Conservation (phyloP, 1,140 invertebrate genomes). For the Zaprionus tsacasi region DNA sequence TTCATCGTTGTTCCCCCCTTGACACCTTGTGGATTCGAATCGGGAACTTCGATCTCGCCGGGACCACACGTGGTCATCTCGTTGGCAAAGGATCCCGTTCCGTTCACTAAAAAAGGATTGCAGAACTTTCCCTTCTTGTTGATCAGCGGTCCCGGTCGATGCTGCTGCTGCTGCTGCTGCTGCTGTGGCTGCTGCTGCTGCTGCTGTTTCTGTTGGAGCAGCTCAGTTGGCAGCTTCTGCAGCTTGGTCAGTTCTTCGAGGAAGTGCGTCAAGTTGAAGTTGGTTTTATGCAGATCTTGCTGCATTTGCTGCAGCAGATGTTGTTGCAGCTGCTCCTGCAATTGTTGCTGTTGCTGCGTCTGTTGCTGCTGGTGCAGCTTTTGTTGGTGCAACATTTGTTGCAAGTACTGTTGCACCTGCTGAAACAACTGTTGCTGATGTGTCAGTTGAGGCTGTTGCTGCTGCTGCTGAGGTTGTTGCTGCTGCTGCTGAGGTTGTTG, state of each 20-base stretch:
- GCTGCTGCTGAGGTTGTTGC: constrained; percentile 1
- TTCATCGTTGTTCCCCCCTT: constrained; percentile 35
- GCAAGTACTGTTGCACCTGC: background rate
- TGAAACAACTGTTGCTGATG: background rate
- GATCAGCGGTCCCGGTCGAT: constrained; percentile 34
- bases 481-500: background rate
- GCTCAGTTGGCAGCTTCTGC: constrained; percentile 29
- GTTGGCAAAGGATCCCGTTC: background rate
- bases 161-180: constrained; percentile 11
- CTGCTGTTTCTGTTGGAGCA: background rate
- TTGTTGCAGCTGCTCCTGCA: background rate
- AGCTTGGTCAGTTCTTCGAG: constrained; percentile 52
- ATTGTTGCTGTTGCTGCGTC: background rate
- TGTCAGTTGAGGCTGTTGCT: background rate
- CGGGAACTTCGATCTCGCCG: too few relatives aligned
- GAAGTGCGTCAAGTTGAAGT: constrained; percentile 54
- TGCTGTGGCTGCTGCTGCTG: constrained; percentile 12
- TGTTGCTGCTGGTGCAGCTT: constrained; percentile 8
- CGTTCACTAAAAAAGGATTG: background rate
- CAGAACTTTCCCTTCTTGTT: constrained; percentile 34
- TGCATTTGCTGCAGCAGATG: constrained; percentile 17
- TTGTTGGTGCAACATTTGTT: constrained; percentile 13
- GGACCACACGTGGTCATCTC: background rate
- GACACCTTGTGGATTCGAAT: too few relatives aligned
- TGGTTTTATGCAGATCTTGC: constrained; percentile 18